phyloP scores from a whole-genome alignment of 1,140 invertebrate genomes.

The Papilio machaon region DNA sequence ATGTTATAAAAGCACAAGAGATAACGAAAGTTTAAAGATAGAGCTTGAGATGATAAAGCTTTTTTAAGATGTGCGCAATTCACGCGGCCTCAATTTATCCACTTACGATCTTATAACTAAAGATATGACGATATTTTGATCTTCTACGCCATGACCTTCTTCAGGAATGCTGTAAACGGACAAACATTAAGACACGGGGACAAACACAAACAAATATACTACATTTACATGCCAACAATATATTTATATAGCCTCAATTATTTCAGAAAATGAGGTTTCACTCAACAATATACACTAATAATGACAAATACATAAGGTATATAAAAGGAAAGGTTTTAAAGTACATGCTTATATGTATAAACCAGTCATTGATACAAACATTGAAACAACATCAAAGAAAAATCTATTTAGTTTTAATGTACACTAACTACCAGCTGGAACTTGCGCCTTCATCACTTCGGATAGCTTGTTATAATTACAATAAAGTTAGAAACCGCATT shows the following conservation, averaged over 20 bases:
- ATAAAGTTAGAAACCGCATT: no score
- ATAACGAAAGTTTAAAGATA: slow-evolving; percentile 15
- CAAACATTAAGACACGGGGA: slow-evolving; percentile 66
- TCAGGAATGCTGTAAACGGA: slow-evolving; percentile 88
- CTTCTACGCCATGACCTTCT: slow-evolving; percentile 87
- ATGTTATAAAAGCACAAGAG: slow-evolving; percentile 20
- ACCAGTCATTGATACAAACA: neutral
- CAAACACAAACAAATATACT: slow-evolving; percentile 58
- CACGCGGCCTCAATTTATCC: slow-evolving; percentile 45
- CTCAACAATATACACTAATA: slow-evolving; percentile 16
- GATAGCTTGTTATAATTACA: no score
- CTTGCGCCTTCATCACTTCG: neutral
- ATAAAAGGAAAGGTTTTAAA: neutral
- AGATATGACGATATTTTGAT: slow-evolving; percentile 73
- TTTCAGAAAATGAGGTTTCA: neutral
- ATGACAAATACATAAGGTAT: neutral
- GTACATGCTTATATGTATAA: slow-evolving; percentile 7
- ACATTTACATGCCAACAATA: slow-evolving; percentile 37
- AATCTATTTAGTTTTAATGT: slow-evolving; percentile 1
- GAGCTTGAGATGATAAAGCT: slow-evolving; percentile 17
- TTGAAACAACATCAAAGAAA: neutral
- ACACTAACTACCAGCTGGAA: neutral
- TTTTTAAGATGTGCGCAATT: slow-evolving; percentile 48
- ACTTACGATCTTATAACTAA: slow-evolving; percentile 84
- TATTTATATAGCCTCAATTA: neutral